Conservation (phyloP, 2,888 invertebrate genomes). For the Drosophila heteroneura region DNA sequence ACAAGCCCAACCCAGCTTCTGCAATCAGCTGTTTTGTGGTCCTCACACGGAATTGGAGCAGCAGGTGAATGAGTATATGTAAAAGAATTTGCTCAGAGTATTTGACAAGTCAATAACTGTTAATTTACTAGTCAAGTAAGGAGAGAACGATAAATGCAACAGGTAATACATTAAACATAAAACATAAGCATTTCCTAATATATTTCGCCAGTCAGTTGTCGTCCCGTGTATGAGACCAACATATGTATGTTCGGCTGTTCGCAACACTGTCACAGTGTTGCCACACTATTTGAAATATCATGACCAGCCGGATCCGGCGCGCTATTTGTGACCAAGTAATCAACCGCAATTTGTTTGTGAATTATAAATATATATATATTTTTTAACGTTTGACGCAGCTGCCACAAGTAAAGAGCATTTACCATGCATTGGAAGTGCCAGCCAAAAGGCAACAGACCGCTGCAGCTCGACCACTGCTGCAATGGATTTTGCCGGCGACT, state of each 20-base stretch:
- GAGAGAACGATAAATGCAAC: neutral
- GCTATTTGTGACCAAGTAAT: conserved; percentile 81
- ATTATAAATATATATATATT: conserved; percentile 4
- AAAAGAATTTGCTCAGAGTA: neutral
- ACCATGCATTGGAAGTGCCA: conserved; percentile 74
- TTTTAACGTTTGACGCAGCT: conserved; percentile 51
- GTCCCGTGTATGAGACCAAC: neutral
- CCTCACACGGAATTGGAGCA: conserved; percentile 27
- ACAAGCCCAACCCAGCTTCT: conserved; percentile 14
- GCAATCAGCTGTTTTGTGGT: conserved; percentile 36
- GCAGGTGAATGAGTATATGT: neutral
- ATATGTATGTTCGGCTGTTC: conserved; percentile 10
- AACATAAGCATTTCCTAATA: too few relatives aligned
- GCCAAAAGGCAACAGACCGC: conserved; percentile 52
- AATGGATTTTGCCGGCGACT: conserved; percentile 63
- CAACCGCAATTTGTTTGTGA: neutral
- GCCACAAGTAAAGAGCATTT: conserved; percentile 64
- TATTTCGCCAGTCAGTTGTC: neutral
- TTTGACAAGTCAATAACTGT: neutral
- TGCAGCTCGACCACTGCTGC: conserved; percentile 61
- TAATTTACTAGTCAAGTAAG: neutral
- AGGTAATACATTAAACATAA: neutral
- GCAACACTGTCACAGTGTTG: conserved; percentile 28
- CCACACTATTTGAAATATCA: conserved; percentile 42
- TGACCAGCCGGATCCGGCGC: conserved; percentile 76